Base-by-base conservation (phyloP, 2,113 vertebrate species). In the Halcyon senegalensis region DNA sequence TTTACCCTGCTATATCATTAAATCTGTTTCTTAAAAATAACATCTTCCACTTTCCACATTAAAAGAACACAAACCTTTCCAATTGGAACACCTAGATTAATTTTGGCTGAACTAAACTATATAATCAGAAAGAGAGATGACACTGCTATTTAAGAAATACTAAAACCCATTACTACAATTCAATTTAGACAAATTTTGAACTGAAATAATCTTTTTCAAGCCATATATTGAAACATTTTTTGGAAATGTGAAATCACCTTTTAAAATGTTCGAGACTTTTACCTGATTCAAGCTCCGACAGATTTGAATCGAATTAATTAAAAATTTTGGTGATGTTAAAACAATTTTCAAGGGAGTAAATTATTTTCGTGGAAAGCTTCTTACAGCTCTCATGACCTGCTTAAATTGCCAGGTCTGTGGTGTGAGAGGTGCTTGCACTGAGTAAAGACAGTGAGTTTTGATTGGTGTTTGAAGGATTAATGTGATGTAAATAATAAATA, bases 61-160 rank as follows among this genome's bases (percentile, higher is more conserved):
- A 21, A 81, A 84, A 53, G 28, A 0, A 0, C 3, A 4, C 3
- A 59, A 23, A 11, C 18, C 3, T 75, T 37, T 82, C 13, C 6
- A 37, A 10, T 1, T 87, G 33, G 7, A 75, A 84, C 27, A 44
- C 7, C 10, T 75, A 39, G 6, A 44, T 62, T 43, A 15, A 30
- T 66, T 91, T 70, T 37, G 74, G 33, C 5, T 55, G 28, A 37
- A 21, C 21, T 19, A 31, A 75, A 41, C 4, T 46, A 23, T 37
- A 44, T 82, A 75, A 44, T 78, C 31, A 59, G 56, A 53, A 72
- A 89, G 51, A 44, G 9, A 56, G 6, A 59, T 59, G 7, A 10
- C 15, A 21, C 35, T 63, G 3, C 1, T 66, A 17, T 41, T 68
- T 17, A 76, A 13, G 25, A 75, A 88, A 76, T 72, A 50, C 79